Base-by-base conservation (phyloP, 2,888 invertebrate species). In the Limnephilus lunatus region DNA sequence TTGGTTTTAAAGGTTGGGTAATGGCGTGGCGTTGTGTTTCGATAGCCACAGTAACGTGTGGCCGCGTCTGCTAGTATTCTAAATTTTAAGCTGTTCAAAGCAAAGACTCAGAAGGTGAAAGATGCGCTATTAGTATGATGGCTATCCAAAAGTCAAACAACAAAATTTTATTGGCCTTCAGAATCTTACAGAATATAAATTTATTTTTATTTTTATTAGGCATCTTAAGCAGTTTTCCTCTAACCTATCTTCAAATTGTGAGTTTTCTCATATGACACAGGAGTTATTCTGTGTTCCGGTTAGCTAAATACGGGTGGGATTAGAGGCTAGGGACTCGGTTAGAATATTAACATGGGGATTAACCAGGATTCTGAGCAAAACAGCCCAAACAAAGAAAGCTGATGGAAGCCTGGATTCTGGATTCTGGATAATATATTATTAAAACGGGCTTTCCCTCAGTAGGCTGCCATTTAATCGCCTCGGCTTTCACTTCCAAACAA, bases 261-360 rank as follows among this genome's bases (percentile, higher is more conserved):
- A 53, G 25, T 53, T 88, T 53, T 80, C 88, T 88, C 80, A 31
- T 68, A 80, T 88, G 68, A 15, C 80, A 25, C 31, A 44, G 86
- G 44, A 44, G 44, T 44, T 86, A 31, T 39, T 30, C 30, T 44
- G 86, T 30, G 30, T 86, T 86, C 44, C 48, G 86, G 48, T 86
- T 86, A 39, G 48, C 86, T 86, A 86, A 86, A 86, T 86, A 86
- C 44, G 35, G 35, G 44, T 35, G 82, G 89, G 93, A 92, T 93
- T 92, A 86, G 68, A n/a, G 68, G 25, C 68, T 68, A 93, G 91
- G 87, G 92, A 91, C 91, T 91, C 81, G 92, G 92, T 92, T 44
- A 88, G 92, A 92, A 93, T 93, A 93, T 92, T 93, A 93, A 93
- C 93, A 91, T 87, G 89, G 35, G 92, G 92, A 90, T 93, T 93